Base-by-base conservation (phyloP, 2,888 invertebrate species). In the Esperia sulphurella region DNA sequence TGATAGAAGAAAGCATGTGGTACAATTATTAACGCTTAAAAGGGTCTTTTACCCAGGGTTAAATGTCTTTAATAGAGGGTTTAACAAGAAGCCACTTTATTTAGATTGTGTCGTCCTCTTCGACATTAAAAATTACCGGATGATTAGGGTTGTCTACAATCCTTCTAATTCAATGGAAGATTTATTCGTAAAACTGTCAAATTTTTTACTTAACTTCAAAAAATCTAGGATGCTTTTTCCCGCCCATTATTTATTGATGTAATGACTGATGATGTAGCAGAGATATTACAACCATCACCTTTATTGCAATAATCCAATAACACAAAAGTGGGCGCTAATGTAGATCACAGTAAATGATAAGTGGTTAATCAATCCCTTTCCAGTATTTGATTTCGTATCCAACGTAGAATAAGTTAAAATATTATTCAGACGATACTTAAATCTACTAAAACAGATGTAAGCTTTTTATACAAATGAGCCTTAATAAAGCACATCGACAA, bases 41-140 rank as follows among this genome's bases (percentile, higher is more conserved):
- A 61, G 54, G 55, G 31, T 9, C 9, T 31, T 31, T 31, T 10
- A 64, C 60, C 61, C 60, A 59, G 71, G 75, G 79, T 78, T 75
- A 77, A 78, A 70, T 69, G 65, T 58, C 52, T 68, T 70, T 75
- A 79, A 79, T 80, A 60, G 69, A 51, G 55, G 62, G 70, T 69
- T 78, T 75, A 77, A 78, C 74, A 64, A 76, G 70, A 57, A 61
- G 59, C 64, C 75, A 79, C 72, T 82, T 80, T 74, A 81, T 79
- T 79, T 76, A 75, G 70, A 75, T 73, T 74, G 75, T 62, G 29
- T 35, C 48, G 14, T 41, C 33, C 64, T 55, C 53, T 61, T 63
- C 63, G 58, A 49, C 52, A 55, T 55, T 61, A 57, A 59, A 61
- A 61, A 59, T 60, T 55, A 52, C 54, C 59, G 58, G 57, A 60